Base-by-base conservation (phyloP, 1,140 invertebrate genomes). In the Lerema accius region DNA sequence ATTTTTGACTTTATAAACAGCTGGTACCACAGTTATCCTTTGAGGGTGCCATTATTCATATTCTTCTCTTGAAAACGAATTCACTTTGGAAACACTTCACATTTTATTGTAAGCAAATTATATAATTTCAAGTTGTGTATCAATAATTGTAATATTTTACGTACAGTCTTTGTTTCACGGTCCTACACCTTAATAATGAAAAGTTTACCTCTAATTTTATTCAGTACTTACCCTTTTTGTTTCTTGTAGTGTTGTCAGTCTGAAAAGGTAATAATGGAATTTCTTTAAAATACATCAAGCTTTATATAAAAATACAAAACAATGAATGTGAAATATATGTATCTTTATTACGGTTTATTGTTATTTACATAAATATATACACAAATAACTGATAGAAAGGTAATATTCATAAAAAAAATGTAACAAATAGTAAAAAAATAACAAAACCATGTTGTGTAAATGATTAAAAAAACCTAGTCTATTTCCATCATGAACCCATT, bases 401-500 rank as follows among this genome's bases (percentile, higher is more conserved):
- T 11, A 37, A 51, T n/a, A 23, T 17, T n/a, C n/a, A 45, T n/a
- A n/a, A 37, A 39, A 40, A 53, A 23, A 9, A 19, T 17, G n/a
- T 19, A 37, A 39, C 0, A 19, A 35, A 15, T 39, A 17, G 14
- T 5, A 13, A 37, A 2, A 39, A 19, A 19, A 39, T 17, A 0
- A 11, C 13, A 39, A 4, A 42, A 55, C 42, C 4, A 26, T 11
- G 11, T 39, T 39, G 7, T 2, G 11, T 17, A 14, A 48, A 0
- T 65, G n/a, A n/a, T n/a, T n/a, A n/a, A n/a, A n/a, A n/a, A n/a
- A n/a, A n/a, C n/a, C n/a, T 84, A 84, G 68, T 90, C 88, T 67
- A 89, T 51, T 64, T 90, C 86, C 88, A 90, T 89, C 65, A 82
- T 67, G 64, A 65, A 77, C 43, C 80, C 86, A 80, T 87, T 89